Conservation (phyloP, 2,888 invertebrate genomes). For the Dasysyrphus tricinctus region DNA sequence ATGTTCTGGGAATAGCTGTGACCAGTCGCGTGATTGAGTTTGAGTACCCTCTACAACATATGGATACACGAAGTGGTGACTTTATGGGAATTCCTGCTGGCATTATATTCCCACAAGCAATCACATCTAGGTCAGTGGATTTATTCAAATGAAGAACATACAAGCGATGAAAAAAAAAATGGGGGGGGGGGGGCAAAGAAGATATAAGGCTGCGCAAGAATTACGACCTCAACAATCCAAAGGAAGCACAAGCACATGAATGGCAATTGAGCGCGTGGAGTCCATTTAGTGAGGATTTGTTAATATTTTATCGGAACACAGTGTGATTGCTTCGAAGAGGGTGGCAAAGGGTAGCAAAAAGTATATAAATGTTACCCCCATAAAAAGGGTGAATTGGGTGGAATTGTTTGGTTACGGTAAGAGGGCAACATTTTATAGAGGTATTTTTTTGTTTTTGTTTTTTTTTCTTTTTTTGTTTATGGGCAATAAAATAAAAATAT, state of each 20-base stretch:
- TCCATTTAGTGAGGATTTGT: constrained; percentile 70
- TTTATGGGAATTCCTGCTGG: constrained; percentile 42
- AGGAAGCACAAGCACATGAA: constrained; percentile 46
- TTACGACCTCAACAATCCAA: constrained; percentile 37
- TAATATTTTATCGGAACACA: constrained; percentile 69
- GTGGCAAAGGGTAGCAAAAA: neutral
- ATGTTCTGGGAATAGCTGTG: constrained; percentile 26
- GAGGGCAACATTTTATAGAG: constrained; percentile 7
- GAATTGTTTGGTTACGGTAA: constrained; percentile 5
- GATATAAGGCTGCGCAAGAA: constrained; percentile 52
- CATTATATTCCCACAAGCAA: constrained; percentile 51
- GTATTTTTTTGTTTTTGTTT: too few relatives aligned
- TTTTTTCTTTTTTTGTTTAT: constrained; percentile 12
- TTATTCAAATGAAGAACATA: constrained; percentile 64
- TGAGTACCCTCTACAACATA: constrained; percentile 16
- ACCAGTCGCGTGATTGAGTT: constrained; percentile 35
- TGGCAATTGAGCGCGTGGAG: constrained; percentile 36
- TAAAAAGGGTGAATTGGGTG: constrained; percentile 24
- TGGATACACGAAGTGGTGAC: constrained; percentile 7
- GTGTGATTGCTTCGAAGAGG: constrained; percentile 40
- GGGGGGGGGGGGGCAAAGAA: neutral
- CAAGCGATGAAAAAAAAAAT: constrained; percentile 30
- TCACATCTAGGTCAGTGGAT: constrained; percentile 66
- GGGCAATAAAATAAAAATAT: constrained; percentile 31
- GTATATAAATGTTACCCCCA: constrained; percentile 16